These are phyloP conservation scores for Papilio machaon DNA, from an alignment of 1,140 invertebrate genomes.

Conservation along the genomic window DNA sequence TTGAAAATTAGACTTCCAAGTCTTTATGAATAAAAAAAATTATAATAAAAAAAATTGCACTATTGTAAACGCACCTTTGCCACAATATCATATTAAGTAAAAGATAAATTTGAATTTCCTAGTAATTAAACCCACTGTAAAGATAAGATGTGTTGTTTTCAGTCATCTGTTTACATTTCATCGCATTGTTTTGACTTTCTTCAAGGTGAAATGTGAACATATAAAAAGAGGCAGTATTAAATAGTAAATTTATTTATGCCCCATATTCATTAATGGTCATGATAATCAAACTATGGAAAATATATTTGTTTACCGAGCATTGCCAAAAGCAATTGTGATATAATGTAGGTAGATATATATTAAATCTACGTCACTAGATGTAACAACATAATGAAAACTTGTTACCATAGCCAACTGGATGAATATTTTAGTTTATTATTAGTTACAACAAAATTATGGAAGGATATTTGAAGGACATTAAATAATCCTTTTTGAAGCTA, in stretches of 20 bases:
- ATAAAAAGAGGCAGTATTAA: background rate
- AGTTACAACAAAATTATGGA: background rate
- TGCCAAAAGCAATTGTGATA: conserved; percentile 37
- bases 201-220: background rate
- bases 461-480: background rate
- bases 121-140: background rate
- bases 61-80: conserved; percentile 7
- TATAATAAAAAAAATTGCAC: background rate
- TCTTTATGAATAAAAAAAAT: no score
- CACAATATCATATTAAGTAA: background rate
- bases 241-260: background rate
- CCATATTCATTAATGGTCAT: background rate
- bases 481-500: background rate
- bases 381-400: conserved; percentile 9
- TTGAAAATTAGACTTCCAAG: background rate
- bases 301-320: conserved; percentile 32
- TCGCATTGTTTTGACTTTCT: conserved; percentile 3
- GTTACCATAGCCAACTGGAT: conserved; percentile 30
- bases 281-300: conserved; percentile 1
- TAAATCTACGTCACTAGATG: conserved; percentile 16
- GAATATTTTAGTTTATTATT: background rate
- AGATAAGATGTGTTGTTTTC: conserved; percentile 7
- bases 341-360: conserved; percentile 26
- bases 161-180: background rate
- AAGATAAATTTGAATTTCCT: conserved; percentile 22